Evolutionary conservation across 2,113 vertebrate genomes (phyloP), one percentile per base, ranked within the genome.

Genomic region (Oryzias celebensis): DNA sequence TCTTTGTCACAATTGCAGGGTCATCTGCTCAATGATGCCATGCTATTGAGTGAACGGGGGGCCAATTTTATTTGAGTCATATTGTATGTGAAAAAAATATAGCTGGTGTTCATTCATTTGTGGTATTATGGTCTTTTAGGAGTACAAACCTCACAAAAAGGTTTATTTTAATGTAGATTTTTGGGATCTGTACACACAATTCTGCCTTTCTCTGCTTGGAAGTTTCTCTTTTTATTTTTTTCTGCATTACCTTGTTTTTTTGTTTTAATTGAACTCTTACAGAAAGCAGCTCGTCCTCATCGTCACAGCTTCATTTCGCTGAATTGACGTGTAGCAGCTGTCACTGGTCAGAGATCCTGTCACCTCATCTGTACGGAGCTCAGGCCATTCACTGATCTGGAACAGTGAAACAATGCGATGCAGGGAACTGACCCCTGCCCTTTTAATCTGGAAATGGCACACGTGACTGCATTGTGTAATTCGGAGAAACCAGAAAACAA

Each of bases 371-470:
- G 42, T 45, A 31, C 78, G 80, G 82, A 77, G 57, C 52, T 4
- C 46, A 58, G 57, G 24, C 56, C 45, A 61, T 79, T 63, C 77
- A 72, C 58, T 24, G 62, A 68, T 81, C 62, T 81, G 68, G 67
- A 70, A 28, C 64, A 46, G 68, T 58, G 43, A 82, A 75, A 82
- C 79, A 80, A 79, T 70, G 64, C 65, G 62, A 60, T 67, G 57
- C 59, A 65, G 66, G 69, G 74, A 73, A 73, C 57, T 4, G 7
- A 67, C 63, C 61, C 55, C 74, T 68, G 20, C 2, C 50, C 58
- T 58, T 73, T 69, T 63, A 62, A 75, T 68, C 68, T 68, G 52
- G 41, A 46, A 65, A 53, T n/a, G 57, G 66, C 65, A 62, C 67
- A 60, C 20, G 60, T 79, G 78, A 67, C 73, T 63, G 22, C 3